Base-by-base conservation (phyloP, 1,140 invertebrate species). In the Conus ventricosus region DNA sequence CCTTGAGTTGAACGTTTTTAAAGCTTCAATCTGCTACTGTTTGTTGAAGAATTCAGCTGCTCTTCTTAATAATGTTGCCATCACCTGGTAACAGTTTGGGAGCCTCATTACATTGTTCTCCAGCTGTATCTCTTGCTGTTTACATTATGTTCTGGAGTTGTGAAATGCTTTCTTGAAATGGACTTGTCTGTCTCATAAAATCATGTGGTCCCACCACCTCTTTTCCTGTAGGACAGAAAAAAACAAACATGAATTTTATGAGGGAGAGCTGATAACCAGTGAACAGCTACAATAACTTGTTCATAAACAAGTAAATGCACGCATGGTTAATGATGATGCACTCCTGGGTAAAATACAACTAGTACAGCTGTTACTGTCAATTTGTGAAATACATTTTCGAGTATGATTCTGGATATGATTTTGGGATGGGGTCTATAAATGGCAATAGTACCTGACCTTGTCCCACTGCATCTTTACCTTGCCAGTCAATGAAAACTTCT, bases 71-170 rank as follows among this genome's bases (percentile, higher is more conserved):
- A 6, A 20, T 23, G 55, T 13, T 54, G 17, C 10, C 17, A 20
- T 23, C 27, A 81, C 23, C 20, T 60, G 57, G 25, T 8, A 17
- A 25, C n/a, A n/a, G 51, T n/a, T 20, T 78, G 57, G n/a, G 85
- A 76, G 85, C 85, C 13, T 55, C 85, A 87, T 55, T 0, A 87
- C 85, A 87, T 87, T 87, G 5, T 87, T 57, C n/a, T 13, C 75
- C 13, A 53, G 85, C 23, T 87, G 53, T 27, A 87, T 54, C 23
- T 71, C 20, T 20, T 71, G 6, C 23, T 71, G 13, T 71, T 23
- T 71, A 5, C 23, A 20, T 71, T 6, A 71, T 71, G 67, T n/a
- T 20, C 17, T 71, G 67, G 11, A 20, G 67, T 71, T 71, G 67
- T 71, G 20, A 71, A 71, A 71, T 71, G 67, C 20, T 10, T 71